phyloP scores from a whole-genome alignment of 2,888 invertebrate species.

The Melanophora roralis region DNA sequence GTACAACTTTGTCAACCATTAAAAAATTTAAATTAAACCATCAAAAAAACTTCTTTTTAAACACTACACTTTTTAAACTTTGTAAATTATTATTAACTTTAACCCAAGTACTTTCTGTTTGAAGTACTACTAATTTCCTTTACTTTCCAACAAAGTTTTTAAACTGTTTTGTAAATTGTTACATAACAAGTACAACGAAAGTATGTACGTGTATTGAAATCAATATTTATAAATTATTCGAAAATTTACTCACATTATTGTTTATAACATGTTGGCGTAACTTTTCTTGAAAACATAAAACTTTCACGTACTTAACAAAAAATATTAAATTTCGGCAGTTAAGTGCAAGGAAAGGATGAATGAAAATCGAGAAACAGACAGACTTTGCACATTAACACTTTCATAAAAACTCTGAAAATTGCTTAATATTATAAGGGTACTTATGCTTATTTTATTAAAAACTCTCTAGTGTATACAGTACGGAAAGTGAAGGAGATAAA shows the following conservation, averaged over 20 bases:
- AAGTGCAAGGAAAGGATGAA: background rate
- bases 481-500: background rate
- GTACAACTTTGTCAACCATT: too few relatives aligned
- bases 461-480: constrained; percentile 48
- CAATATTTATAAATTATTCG: constrained; percentile 45
- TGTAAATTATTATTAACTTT: too few relatives aligned
- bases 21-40: too few relatives aligned
- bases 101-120: too few relatives aligned
- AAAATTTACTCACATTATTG: constrained; percentile 39
- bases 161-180: background rate
- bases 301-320: background rate
- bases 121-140: too few relatives aligned
- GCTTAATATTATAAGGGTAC: constrained; percentile 48
- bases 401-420: constrained; percentile 45
- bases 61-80: too few relatives aligned
- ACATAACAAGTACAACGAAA: background rate
- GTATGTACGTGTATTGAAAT: constrained; percentile 11
- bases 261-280: constrained; percentile 19
- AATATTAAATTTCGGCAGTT: background rate
- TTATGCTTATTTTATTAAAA: constrained; percentile 57
- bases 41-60: too few relatives aligned
- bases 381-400: constrained; percentile 58
- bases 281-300: constrained; percentile 18
- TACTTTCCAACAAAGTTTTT: background rate
- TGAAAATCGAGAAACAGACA: background rate